Conservation (phyloP, 2,113 vertebrate species). For the Gadus chalcogrammus region DNA sequence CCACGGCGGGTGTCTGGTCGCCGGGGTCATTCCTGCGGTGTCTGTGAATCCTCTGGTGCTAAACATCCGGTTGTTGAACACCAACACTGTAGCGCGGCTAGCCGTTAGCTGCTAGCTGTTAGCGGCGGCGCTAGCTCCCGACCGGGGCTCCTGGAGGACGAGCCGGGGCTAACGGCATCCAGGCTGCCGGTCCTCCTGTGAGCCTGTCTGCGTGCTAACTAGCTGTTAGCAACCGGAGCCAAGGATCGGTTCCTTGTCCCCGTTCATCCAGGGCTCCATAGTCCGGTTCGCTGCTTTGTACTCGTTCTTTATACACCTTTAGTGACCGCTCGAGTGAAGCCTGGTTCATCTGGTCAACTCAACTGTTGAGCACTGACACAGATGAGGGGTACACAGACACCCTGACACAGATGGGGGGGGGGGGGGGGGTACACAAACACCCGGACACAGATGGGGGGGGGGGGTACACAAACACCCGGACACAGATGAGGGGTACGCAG, state of each 20-base stretch:
- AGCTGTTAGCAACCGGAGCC: too few relatives aligned
- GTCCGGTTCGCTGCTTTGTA: background rate
- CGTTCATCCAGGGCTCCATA: too few relatives aligned
- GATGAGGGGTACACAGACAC: background rate
- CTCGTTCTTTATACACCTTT: constrained; percentile 53
- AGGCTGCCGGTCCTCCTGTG: too few relatives aligned
- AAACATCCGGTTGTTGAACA: constrained; percentile 69
- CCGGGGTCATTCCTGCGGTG: background rate
- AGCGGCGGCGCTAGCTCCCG: constrained; percentile 51
- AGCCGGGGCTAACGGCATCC: too few relatives aligned
- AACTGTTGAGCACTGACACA: constrained; percentile 33
- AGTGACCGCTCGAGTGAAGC: constrained; percentile 33
- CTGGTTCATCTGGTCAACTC: constrained; percentile 17
- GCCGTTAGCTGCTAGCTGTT: constrained; percentile 19
- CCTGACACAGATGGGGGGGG: too few relatives aligned
- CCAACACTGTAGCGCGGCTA: constrained; percentile 42
- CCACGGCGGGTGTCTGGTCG: background rate
- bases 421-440: background rate
- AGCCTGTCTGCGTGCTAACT: too few relatives aligned
- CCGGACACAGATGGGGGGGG: constrained; percentile 39
- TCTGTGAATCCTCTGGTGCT: constrained; percentile 34
- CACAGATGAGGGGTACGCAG: too few relatives aligned
- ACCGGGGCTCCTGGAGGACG: too few relatives aligned
- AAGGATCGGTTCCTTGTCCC: too few relatives aligned
- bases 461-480: too few relatives aligned